Evolutionary conservation across 2,888 invertebrate species (phyloP).

Genomic region (Isotomurus palustris): DNA sequence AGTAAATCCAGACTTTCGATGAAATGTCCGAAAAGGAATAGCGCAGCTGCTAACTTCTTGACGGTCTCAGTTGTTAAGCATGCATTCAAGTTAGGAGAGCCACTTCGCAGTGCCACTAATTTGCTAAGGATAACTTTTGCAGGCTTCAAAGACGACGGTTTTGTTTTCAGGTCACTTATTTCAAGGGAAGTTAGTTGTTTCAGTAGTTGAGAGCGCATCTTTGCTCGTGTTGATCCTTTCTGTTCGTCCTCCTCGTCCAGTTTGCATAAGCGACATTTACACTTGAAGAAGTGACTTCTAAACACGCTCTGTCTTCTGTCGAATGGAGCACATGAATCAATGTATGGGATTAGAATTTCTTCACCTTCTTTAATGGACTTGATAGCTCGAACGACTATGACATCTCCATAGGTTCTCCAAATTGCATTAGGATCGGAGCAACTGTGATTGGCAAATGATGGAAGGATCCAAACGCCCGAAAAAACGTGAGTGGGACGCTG

Average conservation of each 20-base stretch:
- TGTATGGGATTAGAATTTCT: conserved; percentile 13
- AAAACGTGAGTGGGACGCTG: no score
- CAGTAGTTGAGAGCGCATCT: no score
- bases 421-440: conserved; percentile 4
- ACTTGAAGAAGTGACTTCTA: background rate
- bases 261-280: background rate
- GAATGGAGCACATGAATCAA: background rate
- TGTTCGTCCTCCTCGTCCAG: background rate
- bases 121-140: no score
- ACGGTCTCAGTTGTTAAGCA: no score
- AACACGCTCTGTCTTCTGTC: background rate
- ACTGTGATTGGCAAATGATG: conserved; percentile 14
- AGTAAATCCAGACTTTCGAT: no score
- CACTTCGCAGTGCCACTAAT: no score
- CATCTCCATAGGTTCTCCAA: conserved; percentile 11
- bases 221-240: background rate
- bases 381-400: conserved; percentile 13
- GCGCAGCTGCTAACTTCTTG: no score
- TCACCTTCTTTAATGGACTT: conserved; percentile 8
- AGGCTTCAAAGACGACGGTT: no score
- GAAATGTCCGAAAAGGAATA: no score
- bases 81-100: no score
- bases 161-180: no score
- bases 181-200: no score
- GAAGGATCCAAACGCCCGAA: conserved; percentile 11